phyloP scores from a whole-genome alignment of 2,797 vertebrate genomes.

The Onychomys leucogaster region DNA sequence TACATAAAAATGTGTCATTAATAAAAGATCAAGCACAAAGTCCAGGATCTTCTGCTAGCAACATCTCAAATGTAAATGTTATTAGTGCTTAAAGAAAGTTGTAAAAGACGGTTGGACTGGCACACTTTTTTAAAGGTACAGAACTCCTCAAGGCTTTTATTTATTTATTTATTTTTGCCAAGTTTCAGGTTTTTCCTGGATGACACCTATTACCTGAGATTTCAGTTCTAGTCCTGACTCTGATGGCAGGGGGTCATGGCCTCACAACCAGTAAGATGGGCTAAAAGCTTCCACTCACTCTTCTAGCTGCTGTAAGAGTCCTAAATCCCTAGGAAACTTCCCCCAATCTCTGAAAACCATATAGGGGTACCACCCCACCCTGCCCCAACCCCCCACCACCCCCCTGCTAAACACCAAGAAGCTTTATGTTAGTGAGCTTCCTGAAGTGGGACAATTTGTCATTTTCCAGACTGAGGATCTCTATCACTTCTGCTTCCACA shows the following conservation, averaged over 20 bases:
- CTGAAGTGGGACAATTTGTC: not conserved
- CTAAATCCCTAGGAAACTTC: not conserved
- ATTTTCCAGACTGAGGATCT: not conserved
- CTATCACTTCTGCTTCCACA: not conserved
- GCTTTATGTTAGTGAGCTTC: not conserved
- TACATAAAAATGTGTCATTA: conserved; percentile 8
- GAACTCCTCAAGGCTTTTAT: conserved; percentile 39
- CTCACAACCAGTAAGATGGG: not conserved
- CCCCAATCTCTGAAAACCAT: not conserved
- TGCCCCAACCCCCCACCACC: no score
- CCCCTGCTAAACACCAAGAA: not conserved
- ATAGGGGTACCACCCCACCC: not conserved
- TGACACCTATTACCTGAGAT: conserved; percentile 37
- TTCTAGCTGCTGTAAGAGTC: conserved; percentile 8
- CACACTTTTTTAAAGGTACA: not conserved
- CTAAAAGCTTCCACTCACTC: not conserved
- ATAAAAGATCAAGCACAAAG: conserved; percentile 57
- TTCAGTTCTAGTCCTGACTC: not conserved
- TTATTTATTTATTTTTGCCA: not conserved
- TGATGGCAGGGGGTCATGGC: not conserved
- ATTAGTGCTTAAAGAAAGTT: not conserved
- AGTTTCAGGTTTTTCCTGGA: not conserved
- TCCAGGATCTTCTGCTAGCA: not conserved
- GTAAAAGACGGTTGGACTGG: not conserved
- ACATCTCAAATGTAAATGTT: conserved; percentile 52